Evolutionary conservation across 2,113 vertebrate species (phyloP), one percentile per base, ranked within the genome.

Genomic region (Haemorhous mexicanus): DNA sequence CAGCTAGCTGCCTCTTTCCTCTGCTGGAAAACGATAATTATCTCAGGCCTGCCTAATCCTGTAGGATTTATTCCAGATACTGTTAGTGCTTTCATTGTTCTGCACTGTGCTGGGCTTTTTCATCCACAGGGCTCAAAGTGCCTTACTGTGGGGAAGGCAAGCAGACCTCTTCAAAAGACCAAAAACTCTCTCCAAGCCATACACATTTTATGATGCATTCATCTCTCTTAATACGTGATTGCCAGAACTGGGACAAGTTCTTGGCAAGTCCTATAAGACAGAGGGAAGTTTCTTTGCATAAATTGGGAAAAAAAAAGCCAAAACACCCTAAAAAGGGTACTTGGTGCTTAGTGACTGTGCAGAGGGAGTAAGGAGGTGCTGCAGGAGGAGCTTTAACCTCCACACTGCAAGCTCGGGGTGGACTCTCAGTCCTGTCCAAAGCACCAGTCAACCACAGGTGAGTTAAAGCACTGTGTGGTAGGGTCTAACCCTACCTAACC

Each of bases 21-120:
- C 85, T 87, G 94, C 76, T 85, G 82, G 84, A 87, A 80, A 94
- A 82, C 0, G 7, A 46, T 94, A 91, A 96, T 96, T 96, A 96
- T 77, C 83, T 92, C 92, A 63, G 82, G 50, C 55, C 53, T 83
- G 75, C 75, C 82, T 93, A 90, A 91, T 85, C 55, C 68, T 52
- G 59, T 8, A 94, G 84, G 78, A 77, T 94, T 94, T 93, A 67
- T 74, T 78, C 79, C 68, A 88, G 61, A 41, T 28, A 9, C 33
- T 63, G 73, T 74, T 64, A 74, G 87, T n/a, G 61, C 68, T 83
- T 80, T 33, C 90, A 92, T 90, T 95, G 85, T 88, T 93, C 92
- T 80, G 30, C 35, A 77, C 59, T 92, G 82, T 7, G 1, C 82
- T 67, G 33, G 32, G 15, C 11, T 73, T 66, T 82, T 90, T 77